phyloP scores from a whole-genome alignment of 2,888 invertebrate species.

The Conomelus anceps region DNA sequence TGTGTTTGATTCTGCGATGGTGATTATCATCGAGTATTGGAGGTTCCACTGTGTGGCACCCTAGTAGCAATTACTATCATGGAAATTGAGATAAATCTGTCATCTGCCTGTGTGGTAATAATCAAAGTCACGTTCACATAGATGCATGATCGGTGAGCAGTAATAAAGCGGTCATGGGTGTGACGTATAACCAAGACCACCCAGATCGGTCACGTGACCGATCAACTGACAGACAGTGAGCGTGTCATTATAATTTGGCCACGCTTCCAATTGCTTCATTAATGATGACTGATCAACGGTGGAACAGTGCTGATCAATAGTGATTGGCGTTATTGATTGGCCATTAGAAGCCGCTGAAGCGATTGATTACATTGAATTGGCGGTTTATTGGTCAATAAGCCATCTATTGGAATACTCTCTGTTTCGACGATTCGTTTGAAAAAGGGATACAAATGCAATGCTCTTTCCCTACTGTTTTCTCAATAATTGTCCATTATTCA shows the following conservation, averaged over 20 bases:
- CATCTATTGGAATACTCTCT: background rate
- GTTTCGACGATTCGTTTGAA: background rate
- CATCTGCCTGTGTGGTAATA: no score
- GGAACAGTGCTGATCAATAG: background rate
- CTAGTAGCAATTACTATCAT: no score
- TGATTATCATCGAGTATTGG: no score
- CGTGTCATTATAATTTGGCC: background rate
- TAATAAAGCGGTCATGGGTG: background rate
- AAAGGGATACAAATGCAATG: background rate
- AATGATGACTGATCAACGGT: background rate
- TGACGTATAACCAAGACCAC: background rate
- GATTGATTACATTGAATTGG: background rate
- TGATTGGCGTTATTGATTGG: background rate
- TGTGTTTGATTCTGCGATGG: no score
- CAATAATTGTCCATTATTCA: background rate
- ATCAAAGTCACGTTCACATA: no score
- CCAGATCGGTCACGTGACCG: background rate
- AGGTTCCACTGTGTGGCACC: no score
- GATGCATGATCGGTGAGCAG: background rate
- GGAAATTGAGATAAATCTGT: background rate
- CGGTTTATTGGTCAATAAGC: background rate
- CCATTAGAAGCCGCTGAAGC: background rate
- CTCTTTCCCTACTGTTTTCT: no score
- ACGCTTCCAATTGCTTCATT: background rate
- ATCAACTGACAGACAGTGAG: background rate